Base-by-base conservation (phyloP, 1,140 invertebrate species). In the Polypedilum pembai region DNA sequence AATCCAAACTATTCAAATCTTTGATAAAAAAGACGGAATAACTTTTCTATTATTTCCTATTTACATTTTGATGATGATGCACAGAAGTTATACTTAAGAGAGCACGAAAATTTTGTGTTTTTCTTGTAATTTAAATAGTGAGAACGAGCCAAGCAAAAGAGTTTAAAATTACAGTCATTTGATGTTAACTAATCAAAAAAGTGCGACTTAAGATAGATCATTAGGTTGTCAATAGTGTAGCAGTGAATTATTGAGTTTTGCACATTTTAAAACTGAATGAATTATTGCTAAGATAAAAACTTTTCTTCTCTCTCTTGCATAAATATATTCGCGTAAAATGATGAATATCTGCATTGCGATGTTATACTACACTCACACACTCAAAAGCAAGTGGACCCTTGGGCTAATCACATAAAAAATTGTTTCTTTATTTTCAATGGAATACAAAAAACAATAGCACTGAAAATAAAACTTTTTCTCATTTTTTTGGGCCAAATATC, bases 181-280 rank as follows among this genome's bases (percentile, higher is more conserved):
- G 65, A 10, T 69, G 3, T 3, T 56, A 8, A 69, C 65, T 69
- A 69, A 69, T 69, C 17, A 69, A 69, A 69, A 4, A 18, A 8
- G 5, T 45, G 41, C 15, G 8, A 41, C 40, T 41, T 65, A 8
- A 20, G 65, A 69, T 8, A 20, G 8, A 18, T 18, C 17, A 69
- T 69, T 69, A 69, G 65, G 65, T 69, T 69, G 65, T 69, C 65
- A 69, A 69, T 69, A 69, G 65, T 69, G 45, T n/a, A 4, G 45
- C 12, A 56, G 45, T 56, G 45, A 56, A 56, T 56, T 56, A 56
- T 56, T 56, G 45, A 45, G 41, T 45, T n/a, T n/a, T 33, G 24
- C 24, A 3, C 24, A 33, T 33, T 5, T 33, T 33, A 56, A 10
- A 12, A 15, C 15, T 56, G 45, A 56, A n/a, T 56, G 45, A 56